phyloP scores from a whole-genome alignment of 2,888 invertebrate genomes.

The Pollenia amentaria region DNA sequence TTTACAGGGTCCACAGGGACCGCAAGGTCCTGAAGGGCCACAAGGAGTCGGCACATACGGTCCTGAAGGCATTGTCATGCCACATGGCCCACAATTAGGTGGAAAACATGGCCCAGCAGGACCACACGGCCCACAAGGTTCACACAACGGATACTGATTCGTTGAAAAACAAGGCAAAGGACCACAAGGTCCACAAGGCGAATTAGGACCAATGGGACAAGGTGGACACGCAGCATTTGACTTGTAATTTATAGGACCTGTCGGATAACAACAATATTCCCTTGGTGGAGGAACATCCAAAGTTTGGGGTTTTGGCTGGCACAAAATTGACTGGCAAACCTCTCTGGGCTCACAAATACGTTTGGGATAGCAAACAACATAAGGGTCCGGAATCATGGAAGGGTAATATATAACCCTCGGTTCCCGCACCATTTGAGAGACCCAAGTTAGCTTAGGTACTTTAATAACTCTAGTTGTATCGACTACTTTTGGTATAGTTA shows the following conservation, averaged over 20 bases:
- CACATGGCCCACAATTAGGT: conserved; percentile 76
- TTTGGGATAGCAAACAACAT: conserved; percentile 82
- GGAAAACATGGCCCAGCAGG: conserved; percentile 78
- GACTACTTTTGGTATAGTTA: conserved; percentile 82
- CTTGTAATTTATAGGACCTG: conserved; percentile 81
- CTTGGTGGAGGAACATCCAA: conserved; percentile 82
- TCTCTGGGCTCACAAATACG: conserved; percentile 82
- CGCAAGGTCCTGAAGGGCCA: conserved; percentile 77
- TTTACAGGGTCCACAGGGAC: conserved; percentile 75
- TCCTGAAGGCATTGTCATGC: conserved; percentile 78
- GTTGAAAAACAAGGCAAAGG: conserved; percentile 80
- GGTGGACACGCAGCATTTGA: conserved; percentile 80
- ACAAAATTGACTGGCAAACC: conserved; percentile 82
- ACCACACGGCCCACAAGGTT: conserved; percentile 77
- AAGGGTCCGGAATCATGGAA: conserved; percentile 82
- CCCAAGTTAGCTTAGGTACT: conserved; percentile 82
- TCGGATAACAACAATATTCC: conserved; percentile 82
- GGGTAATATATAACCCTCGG: conserved; percentile 82
- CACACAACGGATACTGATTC: conserved; percentile 79
- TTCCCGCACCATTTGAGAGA: conserved; percentile 82
- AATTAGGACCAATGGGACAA: conserved; percentile 78
- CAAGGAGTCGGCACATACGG: conserved; percentile 76
- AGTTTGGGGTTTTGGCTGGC: conserved; percentile 83
- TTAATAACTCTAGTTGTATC: conserved; percentile 82
- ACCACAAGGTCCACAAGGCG: conserved; percentile 77